Base-by-base conservation (phyloP, 2,113 vertebrate species). In the Xyrauchen texanus region DNA sequence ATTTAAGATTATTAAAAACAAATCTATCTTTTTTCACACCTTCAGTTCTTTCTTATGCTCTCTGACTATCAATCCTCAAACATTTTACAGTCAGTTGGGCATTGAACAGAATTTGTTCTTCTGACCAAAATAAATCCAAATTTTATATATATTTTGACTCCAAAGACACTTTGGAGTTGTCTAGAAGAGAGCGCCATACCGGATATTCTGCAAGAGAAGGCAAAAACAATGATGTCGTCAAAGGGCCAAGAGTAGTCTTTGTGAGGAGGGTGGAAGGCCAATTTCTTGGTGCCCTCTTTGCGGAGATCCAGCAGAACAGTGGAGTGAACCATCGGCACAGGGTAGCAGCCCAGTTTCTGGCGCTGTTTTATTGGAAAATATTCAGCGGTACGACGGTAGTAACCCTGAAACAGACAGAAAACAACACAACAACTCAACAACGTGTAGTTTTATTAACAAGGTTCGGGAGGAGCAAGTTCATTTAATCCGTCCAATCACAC, bases 341-440 rank as follows among this genome's bases (percentile, higher is more conserved):
- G 83, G 76, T 93, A 98, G 87, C 97, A 99, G 88, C 95, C 97
- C 44, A 84, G 66, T 0, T 89, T 92, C 85, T 96, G 95, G 2
- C 97, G 95, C 68, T 97, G 94, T 82, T 95, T 95, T 72, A 97
- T 99, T 34, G 97, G 98, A 86, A 97, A 98, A 81, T 99, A 99
- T 83, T 99, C 98, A 0, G 95, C 91, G 0, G 98, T 98, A 2
- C 98, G 92, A 1, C 97, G 95, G 83, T 99, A 99, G 80, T 94
- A 99, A 0, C 98, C 98, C 98, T 99, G 74, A 0, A 61, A 81
- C 12, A 45, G 49, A 76, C 45, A 42, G 3, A 10, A 49, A 58
- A 44, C 8, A 69, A 61, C 49, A 61, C 34, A 10, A 34, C 12
- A 34, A 34, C 21, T 34, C 42, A 7, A 21, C 12, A 5, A 52